Base-by-base conservation (phyloP, 2,113 vertebrate genomes). In the Myocastor coypus region DNA sequence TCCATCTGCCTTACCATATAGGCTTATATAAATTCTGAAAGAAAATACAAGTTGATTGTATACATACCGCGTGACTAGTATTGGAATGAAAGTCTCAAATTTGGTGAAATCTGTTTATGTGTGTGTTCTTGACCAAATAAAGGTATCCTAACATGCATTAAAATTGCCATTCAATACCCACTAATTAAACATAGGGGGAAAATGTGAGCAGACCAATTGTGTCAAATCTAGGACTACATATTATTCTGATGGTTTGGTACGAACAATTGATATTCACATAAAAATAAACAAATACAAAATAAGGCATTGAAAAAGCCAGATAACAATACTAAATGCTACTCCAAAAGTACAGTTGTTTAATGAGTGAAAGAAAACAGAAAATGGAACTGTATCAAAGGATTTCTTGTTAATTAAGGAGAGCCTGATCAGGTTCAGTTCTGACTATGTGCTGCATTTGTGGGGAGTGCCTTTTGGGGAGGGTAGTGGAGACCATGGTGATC, bases 201-300 rank as follows among this genome's bases (percentile, higher is more conserved):
- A 88, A 91, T 78, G 13, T 69, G 40, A 96, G 13, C n/a, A 91
- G 63, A 52, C n/a, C 78, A 87, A 78, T 7, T 69, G 37, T 59
- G 69, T 87, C 16, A 84, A 73, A 88, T 59, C 52, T 82, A 87
- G 61, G n/a, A 34, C 5, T 75, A 37, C 16, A 12, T 7, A 14
- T 89, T 92, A 57, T 59, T 87, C 50, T 88, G 87, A 75, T 87
- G 83, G 22, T 89, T 92, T 92, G 22, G 20, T 93, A 46, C 91
- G 94, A 91, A 69, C 26, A 2, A 22, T 91, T 93, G 71, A 55
- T 24, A 24, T 32, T 85, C 50, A 55, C 22, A 40, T 88, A 85
- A 40, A 83, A 95, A 90, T 34, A 30, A 82, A 93, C 63, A 88
- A 83, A 90, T 63, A 28, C 37, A 77, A 94, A 92, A 77, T 40